A percentile compares a stretch with the other conserved stretches of the same genome.
These are phyloP conservation scores for Serranus cabrilla DNA, from an alignment of 2,797 vertebrate species.

Conservation along the genomic window DNA sequence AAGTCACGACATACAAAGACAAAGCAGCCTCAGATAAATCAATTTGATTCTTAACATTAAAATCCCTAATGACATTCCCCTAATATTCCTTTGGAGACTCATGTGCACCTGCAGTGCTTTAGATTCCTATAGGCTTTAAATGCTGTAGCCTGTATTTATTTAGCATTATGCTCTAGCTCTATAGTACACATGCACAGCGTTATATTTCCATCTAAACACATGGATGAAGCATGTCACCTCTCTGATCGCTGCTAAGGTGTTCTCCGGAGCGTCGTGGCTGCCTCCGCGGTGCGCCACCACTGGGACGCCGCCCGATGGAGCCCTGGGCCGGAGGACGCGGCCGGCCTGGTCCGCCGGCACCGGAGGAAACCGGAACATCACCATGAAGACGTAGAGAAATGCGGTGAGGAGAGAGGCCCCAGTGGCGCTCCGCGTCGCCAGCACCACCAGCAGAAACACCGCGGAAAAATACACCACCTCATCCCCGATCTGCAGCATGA, in stretches of 20 bases:
- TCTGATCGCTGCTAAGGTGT: conserved; percentile 92
- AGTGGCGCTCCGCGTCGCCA: conserved; percentile 85
- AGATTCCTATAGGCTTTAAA: background rate
- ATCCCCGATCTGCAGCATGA: conserved; percentile 88
- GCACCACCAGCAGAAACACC: conserved; percentile 80
- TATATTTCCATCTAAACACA: background rate
- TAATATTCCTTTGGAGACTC: background rate
- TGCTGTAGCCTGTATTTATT: background rate
- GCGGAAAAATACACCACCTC: conserved; percentile 81
- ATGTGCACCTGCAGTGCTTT: background rate
- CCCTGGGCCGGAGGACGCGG: conserved; percentile 85
- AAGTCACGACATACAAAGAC: conserved; percentile 22
- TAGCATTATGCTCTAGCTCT: background rate
- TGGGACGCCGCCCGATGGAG: conserved; percentile 67
- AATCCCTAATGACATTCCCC: background rate
- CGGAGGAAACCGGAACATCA: conserved; percentile 88
- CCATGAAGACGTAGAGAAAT: conserved; percentile 87
- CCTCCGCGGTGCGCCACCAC: conserved; percentile 92
- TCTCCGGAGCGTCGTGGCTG: conserved; percentile 93
- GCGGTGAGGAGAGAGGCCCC: conserved; percentile 83
- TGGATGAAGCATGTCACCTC: conserved; percentile 78
- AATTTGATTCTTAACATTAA: too few relatives aligned
- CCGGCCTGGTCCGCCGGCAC: conserved; percentile 81
- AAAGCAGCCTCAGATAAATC: background rate
- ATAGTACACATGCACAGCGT: background rate